phyloP scores from a whole-genome alignment of 2,113 vertebrate genomes.

The Salvelinus fontinalis region DNA sequence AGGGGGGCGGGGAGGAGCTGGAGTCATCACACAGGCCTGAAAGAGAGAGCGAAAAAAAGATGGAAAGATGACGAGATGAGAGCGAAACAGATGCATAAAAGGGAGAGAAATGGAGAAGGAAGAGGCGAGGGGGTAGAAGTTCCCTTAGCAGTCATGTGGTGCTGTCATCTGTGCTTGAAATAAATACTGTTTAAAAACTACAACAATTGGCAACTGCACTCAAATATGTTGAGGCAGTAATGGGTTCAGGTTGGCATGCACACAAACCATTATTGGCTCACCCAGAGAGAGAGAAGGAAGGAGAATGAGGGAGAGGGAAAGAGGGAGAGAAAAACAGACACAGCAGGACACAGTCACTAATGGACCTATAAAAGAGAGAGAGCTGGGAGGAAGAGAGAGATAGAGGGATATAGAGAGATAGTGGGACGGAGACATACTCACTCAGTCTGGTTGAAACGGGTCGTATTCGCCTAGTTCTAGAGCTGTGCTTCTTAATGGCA shows the following conservation, averaged over 20 bases:
- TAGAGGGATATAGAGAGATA: conserved; percentile 25
- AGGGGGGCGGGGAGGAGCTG: conserved; percentile 75
- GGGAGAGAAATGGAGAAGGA: conserved; percentile 11
- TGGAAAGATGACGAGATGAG: too few relatives aligned
- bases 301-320: neutral
- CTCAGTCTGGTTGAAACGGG: conserved; percentile 86
- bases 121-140: too few relatives aligned
- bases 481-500: conserved; percentile 84
- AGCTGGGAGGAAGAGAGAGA: conserved; percentile 12
- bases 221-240: conserved; percentile 26
- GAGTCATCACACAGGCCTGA: conserved; percentile 71
- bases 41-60: neutral
- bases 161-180: conserved; percentile 27
- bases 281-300: conserved; percentile 17
- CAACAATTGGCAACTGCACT: conserved; percentile 18
- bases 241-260: conserved; percentile 13
- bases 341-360: conserved; percentile 40
- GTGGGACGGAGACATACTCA: conserved; percentile 62
- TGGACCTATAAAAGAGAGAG: conserved; percentile 29
- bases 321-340: conserved; percentile 19
- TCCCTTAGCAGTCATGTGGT: neutral
- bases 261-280: conserved; percentile 38
- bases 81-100: too few relatives aligned
- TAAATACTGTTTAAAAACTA: neutral
- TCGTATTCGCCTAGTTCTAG: conserved; percentile 82